Base-by-base conservation (phyloP, 2,113 vertebrate genomes). In the Asarcornis scutulata region DNA sequence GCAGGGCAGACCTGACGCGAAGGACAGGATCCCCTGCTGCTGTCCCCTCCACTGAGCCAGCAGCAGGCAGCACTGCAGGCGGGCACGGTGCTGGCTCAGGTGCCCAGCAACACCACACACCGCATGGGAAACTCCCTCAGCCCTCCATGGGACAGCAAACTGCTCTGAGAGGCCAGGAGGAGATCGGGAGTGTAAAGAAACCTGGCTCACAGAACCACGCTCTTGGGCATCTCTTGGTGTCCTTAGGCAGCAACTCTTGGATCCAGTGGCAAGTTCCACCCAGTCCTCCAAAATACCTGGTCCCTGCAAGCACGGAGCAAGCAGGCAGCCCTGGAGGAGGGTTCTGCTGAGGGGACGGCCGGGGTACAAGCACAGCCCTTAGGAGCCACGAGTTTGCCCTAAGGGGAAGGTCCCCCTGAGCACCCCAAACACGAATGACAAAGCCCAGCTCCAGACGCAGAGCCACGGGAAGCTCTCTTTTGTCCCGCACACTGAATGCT, bases 401-500 rank as follows among this genome's bases (percentile, higher is more conserved):
- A 29, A 56, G 52, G 34, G 68, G 14, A 13, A 32, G n/a, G 14
- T 10, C 6, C 16, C 4, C 32, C 59, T 40, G 27, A 60, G 56
- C 26, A 15, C 7, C 14, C 50, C 81, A 69, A 53, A 80, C 81
- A 1, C 4, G 17, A 64, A 27, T 1, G 2, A 17, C 75, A 11
- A 74, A 27, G 34, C 21, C 40, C 62, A 56, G 34, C 40, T 52
- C 55, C 36, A 21, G 5, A 31, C 7, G 11, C 60, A 62, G 63
- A 75, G n/a, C 23, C 25, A 67, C 13, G 4, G 36, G 59, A 58
- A 36, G 8, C 29, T 55, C 26, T 27, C 4, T 0, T 0, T 32
- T 29, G 31, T 26, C 46, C 67, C n/a, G 29, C 0, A 0, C 0
- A 0, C 31, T 1, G 8, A 62, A 68, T 16, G 1, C 56, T 9